phyloP scores from a whole-genome alignment of 2,888 invertebrate species.

The Neoitamus cyanurus region DNA sequence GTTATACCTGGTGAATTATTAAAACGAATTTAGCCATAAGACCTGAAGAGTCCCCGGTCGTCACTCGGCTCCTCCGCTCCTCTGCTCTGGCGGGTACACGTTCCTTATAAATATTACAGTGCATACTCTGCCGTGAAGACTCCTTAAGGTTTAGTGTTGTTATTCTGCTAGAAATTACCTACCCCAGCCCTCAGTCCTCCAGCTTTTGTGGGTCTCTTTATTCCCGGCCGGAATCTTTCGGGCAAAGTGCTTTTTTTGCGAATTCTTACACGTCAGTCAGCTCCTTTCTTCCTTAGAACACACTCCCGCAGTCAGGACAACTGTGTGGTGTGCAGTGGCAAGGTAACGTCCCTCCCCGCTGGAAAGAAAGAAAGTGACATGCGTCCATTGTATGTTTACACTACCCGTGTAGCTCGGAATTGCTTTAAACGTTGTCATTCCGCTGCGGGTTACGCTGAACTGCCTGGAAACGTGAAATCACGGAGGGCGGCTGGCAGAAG shows the following conservation, averaged over 20 bases:
- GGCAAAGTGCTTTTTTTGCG: background rate
- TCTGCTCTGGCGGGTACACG: background rate
- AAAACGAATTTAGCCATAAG: slow-evolving; percentile 51
- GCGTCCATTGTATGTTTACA: slow-evolving; percentile 30
- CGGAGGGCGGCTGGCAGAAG: background rate
- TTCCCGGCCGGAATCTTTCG: background rate
- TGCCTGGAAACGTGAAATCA: slow-evolving; percentile 5
- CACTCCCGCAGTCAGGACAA: background rate
- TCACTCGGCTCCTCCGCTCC: slow-evolving; percentile 29
- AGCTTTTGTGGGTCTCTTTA: background rate
- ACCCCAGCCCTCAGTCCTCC: background rate
- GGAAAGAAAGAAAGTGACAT: background rate
- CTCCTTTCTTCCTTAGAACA: background rate
- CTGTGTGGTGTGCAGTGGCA: background rate
- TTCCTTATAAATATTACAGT: slow-evolving; percentile 42
- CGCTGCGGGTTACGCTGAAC: background rate
- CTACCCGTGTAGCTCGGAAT: background rate
- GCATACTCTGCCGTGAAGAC: background rate
- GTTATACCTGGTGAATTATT: slow-evolving; percentile 50
- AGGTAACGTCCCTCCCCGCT: background rate
- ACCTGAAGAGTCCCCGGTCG: slow-evolving; percentile 45
- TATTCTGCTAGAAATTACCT: slow-evolving; percentile 25
- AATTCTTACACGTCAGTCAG: background rate
- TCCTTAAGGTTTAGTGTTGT: slow-evolving; percentile 13
- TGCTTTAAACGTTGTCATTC: slow-evolving; percentile 19